Base-by-base conservation (phyloP, 2,888 invertebrate species). In the Halocaridina rubra region DNA sequence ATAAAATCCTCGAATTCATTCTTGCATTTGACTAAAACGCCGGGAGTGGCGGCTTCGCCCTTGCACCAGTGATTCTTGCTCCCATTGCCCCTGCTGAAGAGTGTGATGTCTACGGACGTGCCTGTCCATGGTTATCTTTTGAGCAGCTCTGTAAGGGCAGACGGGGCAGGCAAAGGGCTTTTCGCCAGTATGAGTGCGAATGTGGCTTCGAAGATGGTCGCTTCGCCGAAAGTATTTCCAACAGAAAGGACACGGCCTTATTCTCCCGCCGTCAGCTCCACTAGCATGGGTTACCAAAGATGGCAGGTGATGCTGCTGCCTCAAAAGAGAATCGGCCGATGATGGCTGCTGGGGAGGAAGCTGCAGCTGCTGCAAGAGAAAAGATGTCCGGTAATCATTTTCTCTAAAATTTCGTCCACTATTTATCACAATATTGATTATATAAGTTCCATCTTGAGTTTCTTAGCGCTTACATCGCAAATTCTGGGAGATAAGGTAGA, bases 121-220 rank as follows among this genome's bases (percentile, higher is more conserved):
- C 27, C 86, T 64, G 79, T 86, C 86, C 76, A 86, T 79, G 24
- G 86, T 86, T 59, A 82, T 82, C 79, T 86, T 86, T 76, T 86
- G 86, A 8, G 86, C 80, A 10, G 82, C 85, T 19, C 84, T 81
- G 80, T 87, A 85, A 10, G 85, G 82, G 61, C 87, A 87, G 22
- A 80, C 80, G 10, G 87, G 82, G 72, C 98, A 99, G 39, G 96
- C 94, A 91, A 98, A 99, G 0, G 98, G 98, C 90, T 98, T 98
- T 91, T 98, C 98, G 0, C 98, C 98, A 0, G 98, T 98, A 91
- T 99, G 98, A 30, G 98, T 98, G 89, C 98, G 93, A 89, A 98
- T 96, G 91, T 99, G 98, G 76, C 98, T 98, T 91, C 98, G 98
- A 80, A 99, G 97, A 87, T 98, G 96, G 93, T 99, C 99, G 91